phyloP scores from a whole-genome alignment of 1,140 invertebrate species.

The Neodiprion fabricii region DNA sequence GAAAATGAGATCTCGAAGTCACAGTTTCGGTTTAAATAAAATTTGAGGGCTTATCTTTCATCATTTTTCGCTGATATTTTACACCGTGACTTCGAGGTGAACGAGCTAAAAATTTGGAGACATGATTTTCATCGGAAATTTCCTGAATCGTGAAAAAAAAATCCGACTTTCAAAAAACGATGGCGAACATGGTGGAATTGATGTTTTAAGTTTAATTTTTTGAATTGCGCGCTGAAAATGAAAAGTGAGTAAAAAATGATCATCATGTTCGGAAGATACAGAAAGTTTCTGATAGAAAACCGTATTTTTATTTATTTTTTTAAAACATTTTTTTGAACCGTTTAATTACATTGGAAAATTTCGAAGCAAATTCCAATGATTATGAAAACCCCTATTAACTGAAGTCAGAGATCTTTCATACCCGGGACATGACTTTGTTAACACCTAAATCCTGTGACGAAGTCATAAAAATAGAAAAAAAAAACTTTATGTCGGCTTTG shows the following conservation, averaged over 20 bases:
- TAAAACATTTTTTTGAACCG: neutral
- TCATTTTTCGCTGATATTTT: too few relatives aligned
- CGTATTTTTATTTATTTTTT: conserved; percentile 1
- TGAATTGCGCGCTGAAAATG: neutral
- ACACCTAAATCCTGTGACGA: too few relatives aligned
- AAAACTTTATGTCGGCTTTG: too few relatives aligned
- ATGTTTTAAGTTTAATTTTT: neutral
- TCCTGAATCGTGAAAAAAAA: neutral
- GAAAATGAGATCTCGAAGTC: too few relatives aligned
- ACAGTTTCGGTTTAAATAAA: too few relatives aligned
- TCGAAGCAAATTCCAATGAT: neutral
- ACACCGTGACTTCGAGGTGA: neutral
- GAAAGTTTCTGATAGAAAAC: neutral
- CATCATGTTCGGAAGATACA: neutral
- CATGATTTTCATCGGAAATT: neutral
- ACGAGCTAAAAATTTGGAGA: neutral
- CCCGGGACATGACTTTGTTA: neutral
- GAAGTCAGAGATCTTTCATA: neutral
- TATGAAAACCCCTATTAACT: neutral
- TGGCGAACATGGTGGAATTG: neutral
- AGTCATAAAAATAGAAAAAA: too few relatives aligned
- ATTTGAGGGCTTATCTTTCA: too few relatives aligned
- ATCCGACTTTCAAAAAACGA: neutral
- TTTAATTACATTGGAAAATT: neutral
- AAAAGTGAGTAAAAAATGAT: neutral